These are phyloP conservation scores for Paraplagusia blochii DNA, from an alignment of 2,113 vertebrate genomes.

Conservation along the genomic window DNA sequence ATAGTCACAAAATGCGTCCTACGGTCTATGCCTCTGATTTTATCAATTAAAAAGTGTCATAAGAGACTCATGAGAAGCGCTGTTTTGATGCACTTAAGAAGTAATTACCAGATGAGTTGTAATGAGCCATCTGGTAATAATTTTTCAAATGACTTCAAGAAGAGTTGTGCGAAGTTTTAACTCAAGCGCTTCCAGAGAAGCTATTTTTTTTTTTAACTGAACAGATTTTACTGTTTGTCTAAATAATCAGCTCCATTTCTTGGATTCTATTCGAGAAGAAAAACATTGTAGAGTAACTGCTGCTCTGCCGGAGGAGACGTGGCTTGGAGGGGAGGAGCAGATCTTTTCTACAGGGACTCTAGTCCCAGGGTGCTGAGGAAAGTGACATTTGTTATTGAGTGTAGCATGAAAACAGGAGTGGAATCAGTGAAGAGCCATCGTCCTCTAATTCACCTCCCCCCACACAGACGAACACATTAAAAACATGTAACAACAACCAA, in stretches of 20 bases:
- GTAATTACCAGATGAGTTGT: no score
- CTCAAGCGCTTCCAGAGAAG: no score
- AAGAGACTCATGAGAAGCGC: no score
- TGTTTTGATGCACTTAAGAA: no score
- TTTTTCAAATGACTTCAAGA: no score
- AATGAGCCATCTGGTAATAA: no score
- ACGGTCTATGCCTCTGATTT: no score
- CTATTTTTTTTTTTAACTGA: no score
- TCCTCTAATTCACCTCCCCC: conserved; percentile 40
- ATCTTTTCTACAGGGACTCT: conserved; percentile 8
- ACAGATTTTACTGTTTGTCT: conserved; percentile 19
- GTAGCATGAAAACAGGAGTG: conserved; percentile 23
- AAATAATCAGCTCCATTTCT: conserved; percentile 22
- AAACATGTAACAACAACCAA: conserved; percentile 7
- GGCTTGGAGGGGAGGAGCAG: conserved; percentile 3
- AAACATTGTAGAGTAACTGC: conserved; percentile 8
- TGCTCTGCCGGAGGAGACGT: conserved; percentile 11
- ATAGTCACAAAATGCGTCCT: no score
- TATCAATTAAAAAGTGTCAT: no score
- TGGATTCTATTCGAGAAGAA: conserved; percentile 5
- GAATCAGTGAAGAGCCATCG: conserved; percentile 26
- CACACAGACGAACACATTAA: conserved; percentile 1
- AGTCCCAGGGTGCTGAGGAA: conserved; percentile 14
- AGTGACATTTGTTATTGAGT: conserved; percentile 37
- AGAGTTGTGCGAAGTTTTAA: no score